Evolutionary conservation across 2,797 vertebrate genomes (phyloP).

Genomic region (Neomorphus geoffroyi): DNA sequence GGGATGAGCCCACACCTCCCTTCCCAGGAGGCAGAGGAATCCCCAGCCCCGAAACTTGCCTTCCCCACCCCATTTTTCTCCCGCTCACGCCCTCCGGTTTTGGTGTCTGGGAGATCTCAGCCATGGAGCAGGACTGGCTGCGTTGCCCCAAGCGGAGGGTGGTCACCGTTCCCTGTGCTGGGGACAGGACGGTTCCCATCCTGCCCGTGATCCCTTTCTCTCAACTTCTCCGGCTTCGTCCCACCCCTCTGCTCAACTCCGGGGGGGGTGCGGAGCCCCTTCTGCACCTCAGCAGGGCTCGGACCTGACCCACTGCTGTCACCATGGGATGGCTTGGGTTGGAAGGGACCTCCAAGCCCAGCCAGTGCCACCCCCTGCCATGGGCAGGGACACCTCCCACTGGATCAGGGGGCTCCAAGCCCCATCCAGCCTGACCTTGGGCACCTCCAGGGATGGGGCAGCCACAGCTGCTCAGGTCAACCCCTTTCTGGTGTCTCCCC

Average conservation of each 20-base stretch:
- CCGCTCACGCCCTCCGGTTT: not conserved
- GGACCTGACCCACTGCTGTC: not conserved
- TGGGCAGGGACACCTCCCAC: too few species aligned
- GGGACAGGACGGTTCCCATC: not conserved
- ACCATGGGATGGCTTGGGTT: too few species aligned
- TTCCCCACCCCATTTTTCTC: constrained; percentile 26
- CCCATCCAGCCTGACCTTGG: too few species aligned
- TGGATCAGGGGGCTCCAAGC: too few species aligned
- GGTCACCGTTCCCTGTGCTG: not conserved
- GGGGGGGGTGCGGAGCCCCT: not conserved
- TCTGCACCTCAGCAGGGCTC: not conserved
- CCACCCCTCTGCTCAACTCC: not conserved
- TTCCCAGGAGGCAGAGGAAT: not conserved
- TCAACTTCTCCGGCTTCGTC: not conserved
- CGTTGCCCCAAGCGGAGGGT: rapidly evolving
- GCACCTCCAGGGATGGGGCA: too few species aligned
- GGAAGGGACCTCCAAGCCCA: too few species aligned
- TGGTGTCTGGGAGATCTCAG: not conserved
- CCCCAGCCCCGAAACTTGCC: not conserved
- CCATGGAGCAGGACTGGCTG: not conserved
- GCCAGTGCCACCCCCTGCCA: too few species aligned
- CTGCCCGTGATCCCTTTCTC: not conserved
- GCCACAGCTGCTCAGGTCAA: too few species aligned
- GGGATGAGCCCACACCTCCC: not conserved
- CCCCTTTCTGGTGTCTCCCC: too few species aligned